Evolutionary conservation across 2,113 vertebrate genomes (phyloP).

Genomic region (Nothocercus nigrocapillus): DNA sequence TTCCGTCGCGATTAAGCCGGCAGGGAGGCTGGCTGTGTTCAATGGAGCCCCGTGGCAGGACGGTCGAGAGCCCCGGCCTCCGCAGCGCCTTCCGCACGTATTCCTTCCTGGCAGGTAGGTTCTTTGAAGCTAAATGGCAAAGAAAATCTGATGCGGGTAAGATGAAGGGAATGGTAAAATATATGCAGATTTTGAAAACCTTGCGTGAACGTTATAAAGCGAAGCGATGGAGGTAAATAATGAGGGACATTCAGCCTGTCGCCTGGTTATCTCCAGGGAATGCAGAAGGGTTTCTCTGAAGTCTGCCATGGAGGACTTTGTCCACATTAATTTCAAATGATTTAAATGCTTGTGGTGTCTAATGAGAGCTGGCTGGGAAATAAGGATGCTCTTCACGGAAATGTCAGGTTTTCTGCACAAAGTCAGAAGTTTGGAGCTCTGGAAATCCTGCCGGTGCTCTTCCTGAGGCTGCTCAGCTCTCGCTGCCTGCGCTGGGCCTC

Average conservation of each 20-base stretch:
- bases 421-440: not conserved
- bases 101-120: not conserved
- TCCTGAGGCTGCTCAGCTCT: not conserved
- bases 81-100: not conserved
- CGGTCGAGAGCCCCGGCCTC: not conserved
- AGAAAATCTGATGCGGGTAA: not conserved
- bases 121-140: not conserved
- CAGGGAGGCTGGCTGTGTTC: not conserved
- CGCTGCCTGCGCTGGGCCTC: fast-evolving
- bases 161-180: not conserved
- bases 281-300: fast-evolving
- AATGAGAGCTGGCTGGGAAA: not conserved
- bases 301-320: not conserved
- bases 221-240: not conserved
- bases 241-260: not conserved
- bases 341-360: not conserved
- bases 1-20: not conserved
- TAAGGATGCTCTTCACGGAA: not conserved
- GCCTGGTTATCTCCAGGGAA: not conserved
- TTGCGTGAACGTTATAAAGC: not conserved
- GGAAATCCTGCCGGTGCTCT: not conserved
- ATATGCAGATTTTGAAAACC: not conserved
- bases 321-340: not conserved
- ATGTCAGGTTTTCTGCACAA: not conserved
- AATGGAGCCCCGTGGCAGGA: not conserved